Evolutionary conservation across 2,797 vertebrate species (phyloP).

Genomic region (Malacoraja senta): DNA sequence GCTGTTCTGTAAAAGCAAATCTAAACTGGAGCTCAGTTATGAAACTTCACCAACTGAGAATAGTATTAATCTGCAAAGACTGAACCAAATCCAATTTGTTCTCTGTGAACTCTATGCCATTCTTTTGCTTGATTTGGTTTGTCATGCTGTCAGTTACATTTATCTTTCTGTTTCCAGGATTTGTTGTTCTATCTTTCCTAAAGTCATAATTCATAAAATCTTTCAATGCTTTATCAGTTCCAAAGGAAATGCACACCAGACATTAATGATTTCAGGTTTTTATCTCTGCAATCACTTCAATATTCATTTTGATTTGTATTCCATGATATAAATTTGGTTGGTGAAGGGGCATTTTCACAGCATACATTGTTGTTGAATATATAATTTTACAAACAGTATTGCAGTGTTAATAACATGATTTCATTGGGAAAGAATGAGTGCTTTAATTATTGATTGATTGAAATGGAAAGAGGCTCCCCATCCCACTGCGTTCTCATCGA

Average conservation of each 20-base stretch:
- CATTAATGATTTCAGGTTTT: not conserved
- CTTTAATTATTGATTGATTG: not conserved
- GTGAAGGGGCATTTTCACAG: not conserved
- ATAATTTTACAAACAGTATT: not conserved
- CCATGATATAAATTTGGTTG: not conserved
- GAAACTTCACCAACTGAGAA: conserved; percentile 20
- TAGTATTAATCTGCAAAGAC: not conserved
- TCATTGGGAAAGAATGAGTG: not conserved
- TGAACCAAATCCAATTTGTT: conserved; percentile 13
- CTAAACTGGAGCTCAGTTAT: not conserved
- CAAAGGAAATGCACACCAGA: not conserved
- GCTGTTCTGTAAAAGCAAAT: not conserved
- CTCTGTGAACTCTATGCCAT: not conserved
- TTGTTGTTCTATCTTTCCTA: not conserved
- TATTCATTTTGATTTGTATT: not conserved
- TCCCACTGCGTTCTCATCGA: too few relatives aligned
- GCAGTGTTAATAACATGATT: not conserved
- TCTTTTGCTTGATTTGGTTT: conserved; percentile 8
- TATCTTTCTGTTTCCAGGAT: not conserved
- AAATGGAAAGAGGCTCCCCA: too few relatives aligned
- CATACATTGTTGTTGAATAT: not conserved
- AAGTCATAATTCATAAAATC: not conserved
- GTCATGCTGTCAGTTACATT: conserved; percentile 12
- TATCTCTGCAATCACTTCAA: not conserved
- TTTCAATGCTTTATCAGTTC: not conserved